Base-by-base conservation (phyloP, 2,797 vertebrate species). In the Eleutherodactylus coqui region DNA sequence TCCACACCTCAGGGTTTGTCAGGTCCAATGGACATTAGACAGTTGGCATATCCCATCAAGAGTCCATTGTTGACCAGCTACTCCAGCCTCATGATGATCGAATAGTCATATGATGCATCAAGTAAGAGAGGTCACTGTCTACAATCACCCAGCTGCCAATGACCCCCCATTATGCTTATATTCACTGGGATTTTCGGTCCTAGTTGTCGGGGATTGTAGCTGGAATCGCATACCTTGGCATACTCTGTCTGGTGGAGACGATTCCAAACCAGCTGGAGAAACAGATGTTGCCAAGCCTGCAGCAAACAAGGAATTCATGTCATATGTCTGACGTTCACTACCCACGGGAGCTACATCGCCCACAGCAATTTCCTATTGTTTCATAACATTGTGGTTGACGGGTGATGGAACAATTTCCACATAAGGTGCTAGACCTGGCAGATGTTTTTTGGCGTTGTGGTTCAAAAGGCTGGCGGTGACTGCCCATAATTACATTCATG, bases 381-480 rank as follows among this genome's bases (percentile, higher is more conserved):
- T 67, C 43, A 64, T 29, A 67, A 47, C n/a, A 64, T 47, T 80
- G 78, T 16, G 16, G 27, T 45, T 47, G 78, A 16, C n/a, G 21
- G 78, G 27, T 67, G 78, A 80, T 45, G 43, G 78, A 64, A 67
- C 27, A 80, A 13, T 64, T 80, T 67, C 41, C 58, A 19, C 60
- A 29, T 17, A 2, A 36, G 67, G 58, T 14, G 11, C 11, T 5
- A 38, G 17, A 36, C 64, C 64, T 69, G 64, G 64, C 64, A 69
- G 32, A 69, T 9, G 21, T n/a, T n/a, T 24, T 24, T 53, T 53
- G 21, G 53, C 7, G 53, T 58, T 58, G 53, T 58, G 53, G 53
- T 58, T 58, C 21, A 24, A 2, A 24, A 58, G 3, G 29, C 3
- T 69, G 29, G 29, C 13, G 7, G 7, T 24, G 64, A 21, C 34